These are phyloP conservation scores for Ammodytes dubius DNA, from an alignment of 2,113 vertebrate genomes.

Conservation along the genomic window DNA sequence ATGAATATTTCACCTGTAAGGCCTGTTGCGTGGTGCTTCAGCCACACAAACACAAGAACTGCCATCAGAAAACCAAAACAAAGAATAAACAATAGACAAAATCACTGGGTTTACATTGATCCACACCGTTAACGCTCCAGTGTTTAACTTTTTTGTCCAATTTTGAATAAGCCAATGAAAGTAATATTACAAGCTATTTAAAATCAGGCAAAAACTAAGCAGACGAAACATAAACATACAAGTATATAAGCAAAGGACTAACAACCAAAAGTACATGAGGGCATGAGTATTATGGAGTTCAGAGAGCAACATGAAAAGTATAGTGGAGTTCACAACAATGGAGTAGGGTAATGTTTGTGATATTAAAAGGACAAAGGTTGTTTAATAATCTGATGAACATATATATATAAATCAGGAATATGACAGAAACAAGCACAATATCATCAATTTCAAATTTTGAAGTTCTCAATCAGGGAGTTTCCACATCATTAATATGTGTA, in stretches of 20 bases:
- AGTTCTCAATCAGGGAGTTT: neutral
- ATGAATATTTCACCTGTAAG: neutral
- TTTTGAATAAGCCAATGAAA: neutral
- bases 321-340: neutral
- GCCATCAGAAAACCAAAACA: neutral
- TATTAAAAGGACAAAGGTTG: neutral
- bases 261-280: neutral
- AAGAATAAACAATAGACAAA: neutral
- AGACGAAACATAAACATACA: neutral
- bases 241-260: neutral
- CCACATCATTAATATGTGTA: neutral
- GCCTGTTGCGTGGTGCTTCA: slow-evolving; percentile 16
- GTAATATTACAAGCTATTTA: neutral
- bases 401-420: neutral
- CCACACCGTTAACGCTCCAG: neutral
- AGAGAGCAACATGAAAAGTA: neutral
- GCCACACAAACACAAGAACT: neutral
- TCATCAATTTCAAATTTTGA: neutral
- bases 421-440: neutral
- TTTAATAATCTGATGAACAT: neutral
- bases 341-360: neutral
- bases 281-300: neutral
- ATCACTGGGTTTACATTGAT: neutral
- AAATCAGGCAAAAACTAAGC: neutral
- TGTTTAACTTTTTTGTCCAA: neutral